A percentile compares a stretch with the other conserved stretches of the same genome.
These are phyloP conservation scores for Macropis europaea DNA, from an alignment of 2,888 invertebrate genomes.

Conservation along the genomic window DNA sequence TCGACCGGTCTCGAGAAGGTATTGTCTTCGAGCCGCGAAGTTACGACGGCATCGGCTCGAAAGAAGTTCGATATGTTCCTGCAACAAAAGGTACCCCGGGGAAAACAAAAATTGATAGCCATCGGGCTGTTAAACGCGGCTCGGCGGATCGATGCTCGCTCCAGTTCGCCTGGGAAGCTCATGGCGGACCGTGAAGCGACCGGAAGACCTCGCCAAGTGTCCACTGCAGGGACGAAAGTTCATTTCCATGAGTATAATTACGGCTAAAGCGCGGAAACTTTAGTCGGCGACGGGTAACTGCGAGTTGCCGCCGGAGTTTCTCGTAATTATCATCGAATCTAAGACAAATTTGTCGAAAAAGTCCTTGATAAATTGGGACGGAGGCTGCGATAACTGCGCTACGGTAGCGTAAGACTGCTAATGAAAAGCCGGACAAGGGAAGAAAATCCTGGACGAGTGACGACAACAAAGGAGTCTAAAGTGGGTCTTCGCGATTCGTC, in stretches of 20 bases:
- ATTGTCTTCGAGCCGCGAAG: slow-evolving; percentile 6
- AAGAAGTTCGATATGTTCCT: not conserved
- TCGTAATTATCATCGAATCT: slow-evolving; percentile 2
- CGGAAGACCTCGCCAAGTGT: too few relatives aligned
- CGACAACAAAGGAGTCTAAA: slow-evolving; percentile 43
- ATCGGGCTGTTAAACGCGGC: not conserved
- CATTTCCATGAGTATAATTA: not conserved
- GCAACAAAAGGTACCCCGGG: not conserved
- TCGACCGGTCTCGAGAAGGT: slow-evolving; percentile 15
- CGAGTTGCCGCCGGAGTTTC: too few relatives aligned
- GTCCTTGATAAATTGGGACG: slow-evolving; percentile 3
- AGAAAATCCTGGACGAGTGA: slow-evolving; percentile 32
- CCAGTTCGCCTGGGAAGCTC: not conserved
- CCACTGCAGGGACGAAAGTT: too few relatives aligned
- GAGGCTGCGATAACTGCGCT: not conserved
- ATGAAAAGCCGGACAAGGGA: slow-evolving; percentile 29
- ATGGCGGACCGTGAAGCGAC: not conserved
- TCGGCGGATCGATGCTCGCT: not conserved
- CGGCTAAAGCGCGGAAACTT: not conserved
- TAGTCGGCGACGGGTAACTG: too few relatives aligned
- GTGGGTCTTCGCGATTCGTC: slow-evolving; percentile 47
- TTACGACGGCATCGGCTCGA: not conserved
- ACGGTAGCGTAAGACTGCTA: slow-evolving; percentile 15
- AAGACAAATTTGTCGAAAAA: slow-evolving; percentile 1
- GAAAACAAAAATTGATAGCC: slow-evolving; percentile 5